These are phyloP conservation scores for Lepidocyrtinus sp. DNA, from an alignment of 2,888 invertebrate species.

Conservation along the genomic window DNA sequence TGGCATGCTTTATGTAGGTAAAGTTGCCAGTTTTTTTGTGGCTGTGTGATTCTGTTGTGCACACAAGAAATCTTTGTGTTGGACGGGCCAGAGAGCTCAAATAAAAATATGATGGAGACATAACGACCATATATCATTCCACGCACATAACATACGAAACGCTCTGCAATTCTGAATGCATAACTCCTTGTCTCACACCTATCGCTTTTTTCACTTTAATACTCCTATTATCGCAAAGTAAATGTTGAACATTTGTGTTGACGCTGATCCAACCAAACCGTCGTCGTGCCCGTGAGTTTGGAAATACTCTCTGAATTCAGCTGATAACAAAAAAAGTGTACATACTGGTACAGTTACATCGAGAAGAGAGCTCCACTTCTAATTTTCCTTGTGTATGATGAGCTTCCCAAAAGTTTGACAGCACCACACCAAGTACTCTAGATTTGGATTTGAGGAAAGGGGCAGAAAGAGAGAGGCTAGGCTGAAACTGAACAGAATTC, in stretches of 20 bases:
- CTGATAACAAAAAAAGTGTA: slow-evolving; percentile 25
- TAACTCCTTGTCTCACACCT: slow-evolving; percentile 1
- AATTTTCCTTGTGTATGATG: background rate
- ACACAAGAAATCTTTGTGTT: slow-evolving; percentile 30
- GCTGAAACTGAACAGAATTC: slow-evolving; percentile 4
- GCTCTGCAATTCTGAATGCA: slow-evolving; percentile 9
- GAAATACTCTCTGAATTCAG: slow-evolving; percentile 24
- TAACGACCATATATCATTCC: slow-evolving; percentile 49
- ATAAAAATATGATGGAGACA: slow-evolving; percentile 50
- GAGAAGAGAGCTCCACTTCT: background rate
- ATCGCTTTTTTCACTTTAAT: slow-evolving; percentile 11
- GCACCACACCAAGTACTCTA: background rate
- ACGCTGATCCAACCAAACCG: slow-evolving; percentile 11
- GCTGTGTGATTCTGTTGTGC: slow-evolving; percentile 10
- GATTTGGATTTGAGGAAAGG: background rate
- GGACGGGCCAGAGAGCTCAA: slow-evolving; percentile 23
- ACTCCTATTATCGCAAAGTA: slow-evolving; percentile 25
- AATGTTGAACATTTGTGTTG: slow-evolving; percentile 41
- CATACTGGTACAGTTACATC: background rate
- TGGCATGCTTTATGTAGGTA: slow-evolving; percentile 35
- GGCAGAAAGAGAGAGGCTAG: background rate
- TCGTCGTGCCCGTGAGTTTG: background rate
- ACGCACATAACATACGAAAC: slow-evolving; percentile 11
- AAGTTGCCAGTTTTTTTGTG: slow-evolving; percentile 18
- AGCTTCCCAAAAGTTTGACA: background rate